Percentiles rank a stretch among this genome's conserved stretches.
phyloP scores from a whole-genome alignment of 2,113 vertebrate species.

The Speoplatyrhinus poulsoni region DNA sequence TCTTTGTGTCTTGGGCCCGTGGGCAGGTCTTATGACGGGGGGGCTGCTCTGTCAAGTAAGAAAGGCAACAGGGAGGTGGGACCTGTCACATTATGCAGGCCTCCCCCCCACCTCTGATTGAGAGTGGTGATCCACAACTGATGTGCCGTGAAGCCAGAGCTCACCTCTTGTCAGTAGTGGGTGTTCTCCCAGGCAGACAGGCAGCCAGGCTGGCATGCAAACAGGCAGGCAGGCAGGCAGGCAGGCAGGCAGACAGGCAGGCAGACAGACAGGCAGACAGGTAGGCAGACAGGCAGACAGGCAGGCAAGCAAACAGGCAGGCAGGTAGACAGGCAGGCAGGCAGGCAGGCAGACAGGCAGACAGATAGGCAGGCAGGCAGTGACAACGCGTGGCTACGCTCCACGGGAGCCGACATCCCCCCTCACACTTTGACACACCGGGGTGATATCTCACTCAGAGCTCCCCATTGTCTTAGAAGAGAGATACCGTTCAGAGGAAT shows the following conservation, averaged over 20 bases:
- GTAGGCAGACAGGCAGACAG: too few species aligned
- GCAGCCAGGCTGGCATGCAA: conserved; percentile 27
- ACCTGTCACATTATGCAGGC: conserved; percentile 78
- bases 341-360: neutral
- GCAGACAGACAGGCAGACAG: too few species aligned
- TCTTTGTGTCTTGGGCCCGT: conserved; percentile 62
- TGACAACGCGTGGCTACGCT: conserved; percentile 78
- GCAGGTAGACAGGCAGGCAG: too few species aligned
- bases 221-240: neutral
- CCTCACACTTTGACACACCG: conserved; percentile 60
- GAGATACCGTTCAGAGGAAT: conserved; percentile 12
- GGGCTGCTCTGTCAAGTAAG: neutral
- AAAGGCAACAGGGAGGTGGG: conserved; percentile 45
- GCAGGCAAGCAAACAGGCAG: too few species aligned
- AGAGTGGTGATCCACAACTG: conserved; percentile 82
- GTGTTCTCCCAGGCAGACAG: conserved; percentile 69
- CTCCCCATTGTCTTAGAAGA: conserved; percentile 56
- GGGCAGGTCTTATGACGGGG: conserved; percentile 64
- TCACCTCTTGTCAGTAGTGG: conserved; percentile 67
- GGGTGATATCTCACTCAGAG: conserved; percentile 69
- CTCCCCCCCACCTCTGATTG: conserved; percentile 74
- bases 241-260: too few species aligned
- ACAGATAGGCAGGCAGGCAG: conserved; percentile 29
- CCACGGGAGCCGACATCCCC: conserved; percentile 65
- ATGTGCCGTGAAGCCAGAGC: conserved; percentile 65